Evolutionary conservation across 2,797 vertebrate genomes (phyloP).

Genomic region (Sitta carolinensis): DNA sequence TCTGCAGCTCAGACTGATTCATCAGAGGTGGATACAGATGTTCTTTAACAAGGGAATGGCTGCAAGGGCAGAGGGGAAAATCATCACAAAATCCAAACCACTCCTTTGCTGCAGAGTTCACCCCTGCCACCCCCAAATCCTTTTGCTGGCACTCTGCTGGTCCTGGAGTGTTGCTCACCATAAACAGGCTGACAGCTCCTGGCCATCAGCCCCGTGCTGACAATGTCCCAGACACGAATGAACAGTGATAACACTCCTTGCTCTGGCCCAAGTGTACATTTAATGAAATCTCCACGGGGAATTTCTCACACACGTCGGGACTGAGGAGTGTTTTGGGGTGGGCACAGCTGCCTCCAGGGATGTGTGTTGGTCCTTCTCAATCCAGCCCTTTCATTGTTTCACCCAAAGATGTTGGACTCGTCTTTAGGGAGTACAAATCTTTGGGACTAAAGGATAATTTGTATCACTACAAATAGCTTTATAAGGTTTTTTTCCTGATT

Average conservation of each 20-base stretch:
- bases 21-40: not conserved
- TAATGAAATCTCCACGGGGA: not conserved
- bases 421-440: not conserved
- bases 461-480: not conserved
- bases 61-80: not conserved
- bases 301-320: fast-evolving
- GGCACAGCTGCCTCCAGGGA: not conserved
- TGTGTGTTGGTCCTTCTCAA: not conserved
- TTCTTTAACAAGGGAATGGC: not conserved
- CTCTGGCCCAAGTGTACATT: not conserved
- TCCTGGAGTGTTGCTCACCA: not conserved
- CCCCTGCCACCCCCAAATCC: not conserved
- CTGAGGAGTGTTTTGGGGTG: not conserved
- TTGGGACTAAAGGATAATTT: not conserved
- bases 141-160: not conserved
- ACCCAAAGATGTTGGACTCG: not conserved
- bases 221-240: not conserved
- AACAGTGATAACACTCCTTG: not conserved
- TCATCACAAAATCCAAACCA: not conserved
- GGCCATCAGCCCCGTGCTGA: not conserved
- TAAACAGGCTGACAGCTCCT: not conserved
- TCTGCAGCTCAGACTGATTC: not conserved
- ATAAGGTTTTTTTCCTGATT: not conserved
- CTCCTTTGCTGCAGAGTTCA: not conserved
- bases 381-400: not conserved